Base-by-base conservation (phyloP, 2,888 invertebrate species). In the Acronicta aceris region DNA sequence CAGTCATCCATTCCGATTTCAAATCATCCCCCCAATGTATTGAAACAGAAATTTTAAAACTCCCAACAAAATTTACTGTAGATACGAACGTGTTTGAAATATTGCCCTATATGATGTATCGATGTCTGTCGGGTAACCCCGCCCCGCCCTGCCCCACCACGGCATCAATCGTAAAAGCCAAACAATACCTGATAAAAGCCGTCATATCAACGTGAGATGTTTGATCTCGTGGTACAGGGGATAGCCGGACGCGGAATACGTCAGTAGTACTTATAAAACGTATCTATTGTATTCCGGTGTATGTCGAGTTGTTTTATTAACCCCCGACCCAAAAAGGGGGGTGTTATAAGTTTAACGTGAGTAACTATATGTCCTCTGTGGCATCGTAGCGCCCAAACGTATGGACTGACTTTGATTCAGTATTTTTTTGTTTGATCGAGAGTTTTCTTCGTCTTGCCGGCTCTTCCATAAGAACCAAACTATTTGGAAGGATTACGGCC, bases 101-200 rank as follows among this genome's bases (percentile, higher is more conserved):
- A 66, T 54, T 33, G 8, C 21, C 21, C n/a, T 56, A 52, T 58
- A 56, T 58, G 55, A 75, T 59, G 53, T 71, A 71, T 61, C 58
- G 66, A 43, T 61, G 56, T 57, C 55, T 71, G 65, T 49, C 48
- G 56, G 59, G 58, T 55, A 68, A 62, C 62, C 63, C 80, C 61
- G 72, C 56, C 63, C 63, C 75, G 61, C 67, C 63, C 63, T 74
- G 61, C 67, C 79, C 59, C 63, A 55, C 50, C 72, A 69, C 76
- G 76, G 81, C 85, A 82, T 86, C 86, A 87, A 87, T 87, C 88
- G 87, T 83, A 82, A 88, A 88, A 90, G 85, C 87, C 87, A 90
- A 91, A 92, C 89, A 91, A 89, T 90, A 89, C 87, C 86, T 89
- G 90, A 89, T 91, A 90, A 89, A 90, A 89, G 87, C 87, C 81